Conservation (phyloP, 2,888 invertebrate species). For the Loripinus fragilis region DNA sequence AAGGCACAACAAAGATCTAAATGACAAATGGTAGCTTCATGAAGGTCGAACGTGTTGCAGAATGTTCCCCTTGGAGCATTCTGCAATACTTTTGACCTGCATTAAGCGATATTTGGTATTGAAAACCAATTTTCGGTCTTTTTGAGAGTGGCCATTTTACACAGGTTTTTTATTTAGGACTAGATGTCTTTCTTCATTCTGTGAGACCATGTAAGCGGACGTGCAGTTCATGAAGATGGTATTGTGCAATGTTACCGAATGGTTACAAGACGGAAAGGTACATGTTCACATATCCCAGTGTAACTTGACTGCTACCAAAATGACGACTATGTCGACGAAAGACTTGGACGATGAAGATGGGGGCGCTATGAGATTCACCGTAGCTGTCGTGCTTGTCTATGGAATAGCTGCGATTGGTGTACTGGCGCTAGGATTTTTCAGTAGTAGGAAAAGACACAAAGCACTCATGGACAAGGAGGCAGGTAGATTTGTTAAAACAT, state of each 20-base stretch:
- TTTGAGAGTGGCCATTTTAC: no score
- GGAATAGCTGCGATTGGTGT: constrained; percentile 72
- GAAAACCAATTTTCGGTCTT: no score
- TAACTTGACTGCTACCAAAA: constrained; percentile 7
- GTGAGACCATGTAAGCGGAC: no score
- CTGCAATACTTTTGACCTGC: no score
- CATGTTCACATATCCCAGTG: background rate
- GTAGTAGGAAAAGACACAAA: constrained; percentile 51
- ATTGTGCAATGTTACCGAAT: background rate
- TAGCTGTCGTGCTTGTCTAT: constrained; percentile 71
- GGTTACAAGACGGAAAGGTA: background rate
- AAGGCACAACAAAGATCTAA: no score
- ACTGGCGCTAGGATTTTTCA: constrained; percentile 66
- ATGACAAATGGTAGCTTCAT: no score
- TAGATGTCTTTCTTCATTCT: no score
- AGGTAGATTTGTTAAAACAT: constrained; percentile 61
- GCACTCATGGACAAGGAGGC: constrained; percentile 63
- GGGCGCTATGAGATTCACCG: constrained; percentile 72
- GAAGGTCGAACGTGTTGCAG: no score
- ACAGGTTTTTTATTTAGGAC: no score
- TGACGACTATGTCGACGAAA: constrained; percentile 5
- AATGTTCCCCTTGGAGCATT: no score
- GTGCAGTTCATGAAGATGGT: background rate
- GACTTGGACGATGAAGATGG: constrained; percentile 53
- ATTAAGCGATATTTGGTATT: no score